These are phyloP conservation scores for Eretmochelys imbricata DNA, from an alignment of 2,113 vertebrate genomes.

Conservation along the genomic window DNA sequence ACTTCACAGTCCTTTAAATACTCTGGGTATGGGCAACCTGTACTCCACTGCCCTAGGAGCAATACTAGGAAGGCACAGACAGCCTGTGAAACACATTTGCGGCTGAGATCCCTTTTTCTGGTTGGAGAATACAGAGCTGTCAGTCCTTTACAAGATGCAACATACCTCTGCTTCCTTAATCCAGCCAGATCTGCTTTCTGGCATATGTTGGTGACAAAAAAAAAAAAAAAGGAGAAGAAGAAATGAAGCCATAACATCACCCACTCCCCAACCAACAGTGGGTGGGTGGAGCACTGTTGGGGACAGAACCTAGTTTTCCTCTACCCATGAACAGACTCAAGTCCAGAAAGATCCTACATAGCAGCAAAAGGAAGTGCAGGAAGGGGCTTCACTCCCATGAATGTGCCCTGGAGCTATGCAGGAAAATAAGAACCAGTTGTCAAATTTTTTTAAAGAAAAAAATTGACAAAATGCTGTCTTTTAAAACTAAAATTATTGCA, in stretches of 20 bases:
- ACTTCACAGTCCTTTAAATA: neutral
- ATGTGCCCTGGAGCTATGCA: neutral
- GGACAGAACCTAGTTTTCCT: neutral
- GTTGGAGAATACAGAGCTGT: neutral
- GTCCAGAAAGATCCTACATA: fast-evolving
- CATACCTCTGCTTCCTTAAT: neutral
- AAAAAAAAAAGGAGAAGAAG: neutral
- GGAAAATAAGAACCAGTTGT: neutral
- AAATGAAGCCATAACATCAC: neutral
- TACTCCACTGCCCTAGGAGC: neutral
- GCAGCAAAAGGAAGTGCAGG: neutral
- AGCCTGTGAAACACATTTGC: neutral
- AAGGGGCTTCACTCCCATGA: neutral
- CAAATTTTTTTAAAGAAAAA: neutral
- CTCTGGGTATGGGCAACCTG: neutral
- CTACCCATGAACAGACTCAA: neutral
- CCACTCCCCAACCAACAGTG: neutral
- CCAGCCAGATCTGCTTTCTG: neutral
- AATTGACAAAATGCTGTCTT: neutral
- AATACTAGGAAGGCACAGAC: fast-evolving
- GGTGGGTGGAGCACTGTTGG: neutral
- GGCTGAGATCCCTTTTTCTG: fast-evolving
- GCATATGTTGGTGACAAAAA: neutral
- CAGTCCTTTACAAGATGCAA: neutral
- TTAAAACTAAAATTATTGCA: neutral